phyloP scores from a whole-genome alignment of 2,797 vertebrate genomes.

The Limosa lapponica region DNA sequence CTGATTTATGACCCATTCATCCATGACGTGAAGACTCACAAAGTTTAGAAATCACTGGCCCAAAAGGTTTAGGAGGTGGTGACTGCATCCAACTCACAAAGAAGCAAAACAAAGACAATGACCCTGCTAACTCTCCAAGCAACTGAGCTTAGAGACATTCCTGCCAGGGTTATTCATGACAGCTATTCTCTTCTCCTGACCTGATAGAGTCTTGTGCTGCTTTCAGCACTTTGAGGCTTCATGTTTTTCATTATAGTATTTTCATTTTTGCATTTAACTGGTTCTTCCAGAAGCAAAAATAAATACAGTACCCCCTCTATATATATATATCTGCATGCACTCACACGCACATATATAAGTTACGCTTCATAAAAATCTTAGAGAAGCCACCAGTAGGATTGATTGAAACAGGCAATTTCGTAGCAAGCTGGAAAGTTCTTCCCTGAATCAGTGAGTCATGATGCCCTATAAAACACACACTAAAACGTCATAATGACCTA shows the following conservation, averaged over 20 bases:
- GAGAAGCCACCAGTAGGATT: constrained; percentile 31
- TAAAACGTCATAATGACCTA: constrained; percentile 74
- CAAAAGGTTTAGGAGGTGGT: background rate
- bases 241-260: background rate
- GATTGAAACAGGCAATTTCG: constrained; percentile 69
- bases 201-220: background rate
- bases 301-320: background rate
- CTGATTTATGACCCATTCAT: background rate
- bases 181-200: background rate
- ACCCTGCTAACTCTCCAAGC: background rate
- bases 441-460: constrained; percentile 66
- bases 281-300: constrained; percentile 2
- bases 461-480: constrained; percentile 70
- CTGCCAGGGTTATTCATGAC: background rate
- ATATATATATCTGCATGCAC: background rate
- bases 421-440: constrained; percentile 53
- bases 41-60: background rate
- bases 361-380: constrained; percentile 52
- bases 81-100: background rate
- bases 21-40: background rate
- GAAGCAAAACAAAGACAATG: background rate
- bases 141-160: background rate
- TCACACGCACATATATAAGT: background rate
- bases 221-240: background rate
- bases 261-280: background rate